Base-by-base conservation (phyloP, 2,797 vertebrate species). In the Taeniopygia guttata region DNA sequence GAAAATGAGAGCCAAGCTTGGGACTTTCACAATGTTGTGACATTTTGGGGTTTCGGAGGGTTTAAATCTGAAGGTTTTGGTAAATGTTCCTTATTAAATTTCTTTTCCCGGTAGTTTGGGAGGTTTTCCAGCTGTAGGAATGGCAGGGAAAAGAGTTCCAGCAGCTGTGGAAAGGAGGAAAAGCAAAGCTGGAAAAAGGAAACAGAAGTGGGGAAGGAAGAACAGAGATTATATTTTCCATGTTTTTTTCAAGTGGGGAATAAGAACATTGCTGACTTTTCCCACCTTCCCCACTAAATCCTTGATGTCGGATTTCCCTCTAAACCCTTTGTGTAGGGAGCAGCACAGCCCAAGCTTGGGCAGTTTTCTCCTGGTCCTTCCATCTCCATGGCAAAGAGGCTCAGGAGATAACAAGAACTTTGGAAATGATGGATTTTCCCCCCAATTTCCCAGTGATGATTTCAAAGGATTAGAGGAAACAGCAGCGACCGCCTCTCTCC, bases 271-370 rank as follows among this genome's bases (percentile, higher is more conserved):
- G 48, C 25, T 84, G 77, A 18, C n/a, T 80, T 89, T 58, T 63
- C 70, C 63, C 46, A n/a, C 42, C n/a, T 73, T 84, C 42, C 59
- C 69, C 51, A 36, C 10, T 5, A 17, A 51, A 56, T 15, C 25
- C 54, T 85, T 54, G 20, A 21, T 10, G 21, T 10, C 54, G n/a
- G 26, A 45, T 48, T 48, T 79, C 52, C 54, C 38, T 36, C 7
- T 5, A 9, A 66, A 48, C 15, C 36, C 49, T 92, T 87, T n/a
- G 29, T 84, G 49, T 13, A 22, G 27, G n/a, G 26, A 81, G 49
- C 45, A 80, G 49, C 56, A 12, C 2, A 1, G n/a, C 26, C 51
- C 52, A 42, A 64, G 34, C 1, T 0, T 1, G 1, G 46, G 32
- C 49, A 63, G 62, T 60, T 89, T 89, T 48, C 52, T 64, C 16